A percentile compares a stretch with the other conserved stretches of the same genome.
Conservation (phyloP, 1,140 invertebrate species). For the Drosophila seguyi region DNA sequence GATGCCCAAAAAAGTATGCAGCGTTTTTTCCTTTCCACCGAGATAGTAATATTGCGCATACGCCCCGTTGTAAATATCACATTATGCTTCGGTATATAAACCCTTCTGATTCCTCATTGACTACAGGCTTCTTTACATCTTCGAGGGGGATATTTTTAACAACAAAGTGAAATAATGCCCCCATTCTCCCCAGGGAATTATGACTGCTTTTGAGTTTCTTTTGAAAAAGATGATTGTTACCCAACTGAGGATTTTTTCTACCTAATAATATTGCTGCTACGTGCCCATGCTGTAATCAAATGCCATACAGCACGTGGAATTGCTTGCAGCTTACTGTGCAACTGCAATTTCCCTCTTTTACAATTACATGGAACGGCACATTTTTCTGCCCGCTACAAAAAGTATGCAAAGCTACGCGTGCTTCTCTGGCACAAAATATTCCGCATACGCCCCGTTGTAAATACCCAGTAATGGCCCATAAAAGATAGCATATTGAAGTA, state of each 20-base stretch:
- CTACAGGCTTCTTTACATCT: not conserved
- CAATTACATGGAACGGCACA: not conserved
- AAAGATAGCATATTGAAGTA: conserved; percentile 50
- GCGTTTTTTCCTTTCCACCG: not conserved
- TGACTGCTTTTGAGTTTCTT: not conserved
- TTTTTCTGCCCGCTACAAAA: conserved; percentile 1
- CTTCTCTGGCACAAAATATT: conserved; percentile 10
- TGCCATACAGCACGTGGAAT: not conserved
- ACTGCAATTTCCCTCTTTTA: not conserved
- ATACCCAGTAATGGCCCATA: conserved; percentile 47
- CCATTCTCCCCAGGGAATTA: not conserved
- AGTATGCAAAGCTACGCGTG: conserved; percentile 4
- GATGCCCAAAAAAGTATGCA: conserved; percentile 32
- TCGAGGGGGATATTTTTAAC: not conserved
- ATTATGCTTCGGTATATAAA: not conserved
- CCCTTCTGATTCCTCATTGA: not conserved
- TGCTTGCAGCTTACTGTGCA: not conserved
- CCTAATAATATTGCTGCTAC: not conserved
- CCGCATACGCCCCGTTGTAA: conserved; percentile 41
- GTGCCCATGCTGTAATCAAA: not conserved
- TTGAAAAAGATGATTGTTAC: not conserved
- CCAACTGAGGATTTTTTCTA: not conserved
- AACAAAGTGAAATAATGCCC: not conserved
- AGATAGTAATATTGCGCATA: conserved; percentile 5
- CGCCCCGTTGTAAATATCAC: conserved; percentile 1